These are phyloP conservation scores for Synanthedon myopaeformis DNA, from an alignment of 2,888 invertebrate species.

Conservation along the genomic window DNA sequence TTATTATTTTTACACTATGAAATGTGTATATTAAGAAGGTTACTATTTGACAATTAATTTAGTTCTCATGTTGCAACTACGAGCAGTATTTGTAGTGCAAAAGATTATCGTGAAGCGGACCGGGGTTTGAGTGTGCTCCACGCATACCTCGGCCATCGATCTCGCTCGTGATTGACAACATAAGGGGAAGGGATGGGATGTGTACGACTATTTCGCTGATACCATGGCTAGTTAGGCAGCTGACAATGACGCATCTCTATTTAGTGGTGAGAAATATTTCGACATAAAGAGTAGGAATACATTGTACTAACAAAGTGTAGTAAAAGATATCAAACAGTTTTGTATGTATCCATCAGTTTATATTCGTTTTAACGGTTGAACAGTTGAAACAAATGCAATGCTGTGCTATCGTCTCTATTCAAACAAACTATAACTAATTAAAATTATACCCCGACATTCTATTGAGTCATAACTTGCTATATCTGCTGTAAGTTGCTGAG, in stretches of 20 bases:
- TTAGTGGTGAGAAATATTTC: constrained; percentile 6
- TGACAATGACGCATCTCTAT: constrained; percentile 4
- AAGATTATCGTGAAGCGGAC: constrained; percentile 43
- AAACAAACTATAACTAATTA: too few species aligned
- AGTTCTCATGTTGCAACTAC: constrained; percentile 8
- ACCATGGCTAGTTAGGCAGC: constrained; percentile 3
- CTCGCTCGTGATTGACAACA: constrained; percentile 36
- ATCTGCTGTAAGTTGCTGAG: too few species aligned
- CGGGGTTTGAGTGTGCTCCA: constrained; percentile 44
- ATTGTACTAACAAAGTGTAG: neutral
- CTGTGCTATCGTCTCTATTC: too few species aligned
- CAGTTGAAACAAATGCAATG: too few species aligned
- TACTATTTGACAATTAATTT: neutral
- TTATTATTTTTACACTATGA: too few species aligned
- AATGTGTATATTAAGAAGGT: neutral
- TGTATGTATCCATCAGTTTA: too few species aligned
- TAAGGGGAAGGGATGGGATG: constrained; percentile 16
- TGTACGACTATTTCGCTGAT: constrained; percentile 9
- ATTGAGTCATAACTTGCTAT: too few species aligned
- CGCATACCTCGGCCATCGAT: constrained; percentile 37
- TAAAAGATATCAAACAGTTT: too few species aligned
- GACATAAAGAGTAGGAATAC: neutral
- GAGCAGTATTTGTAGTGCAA: constrained; percentile 35
- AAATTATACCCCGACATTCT: too few species aligned
- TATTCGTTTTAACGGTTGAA: too few species aligned